Base-by-base conservation (phyloP, 2,888 invertebrate species). In the Drosophila paramelanica region DNA sequence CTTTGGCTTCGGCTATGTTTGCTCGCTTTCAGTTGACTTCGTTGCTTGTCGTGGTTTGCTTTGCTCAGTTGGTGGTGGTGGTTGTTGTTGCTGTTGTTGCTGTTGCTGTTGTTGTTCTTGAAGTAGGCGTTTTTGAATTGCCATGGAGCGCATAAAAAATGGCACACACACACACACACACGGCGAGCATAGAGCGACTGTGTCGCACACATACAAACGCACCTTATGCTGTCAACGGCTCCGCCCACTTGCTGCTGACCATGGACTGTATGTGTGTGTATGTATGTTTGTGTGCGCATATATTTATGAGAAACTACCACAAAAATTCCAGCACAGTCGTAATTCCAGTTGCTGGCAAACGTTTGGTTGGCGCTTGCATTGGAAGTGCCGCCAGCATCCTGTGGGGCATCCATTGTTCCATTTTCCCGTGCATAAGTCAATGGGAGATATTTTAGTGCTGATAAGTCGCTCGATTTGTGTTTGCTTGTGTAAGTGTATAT, bases 191-290 rank as follows among this genome's bases (percentile, higher is more conserved):
- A 64, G 58, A 64, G 10, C 58, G 36, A 17, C 53, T 31, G 71
- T 20, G 17, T 3, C 33, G 31, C n/a, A 46, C 59, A 81, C 57
- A 83, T 49, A 72, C 73, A 66, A 58, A 56, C 67, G 71, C 83
- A 90, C 83, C 88, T 90, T 80, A 87, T 77, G 74, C 78, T 78
- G 61, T 31, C 73, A 76, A 76, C 90, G 86, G 89, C 91, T 92
- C 91, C 91, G 92, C 91, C 91, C 91, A 90, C 90, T 91, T 90
- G 82, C 81, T 87, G 89, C 87, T 79, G 77, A 67, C 69, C 74
- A 73, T 61, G 75, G 67, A 11, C 14, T 43, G 65, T 17, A 43
- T 17, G 27, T 68, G 46, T 65, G 27, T 67, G 36, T 55, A 41
- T 45, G 69, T 60, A 42, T 56, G 41, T 55, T 43, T 73, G 65